Conservation (phyloP, 2,113 vertebrate genomes). For the Brachypteracias leptosomus region DNA sequence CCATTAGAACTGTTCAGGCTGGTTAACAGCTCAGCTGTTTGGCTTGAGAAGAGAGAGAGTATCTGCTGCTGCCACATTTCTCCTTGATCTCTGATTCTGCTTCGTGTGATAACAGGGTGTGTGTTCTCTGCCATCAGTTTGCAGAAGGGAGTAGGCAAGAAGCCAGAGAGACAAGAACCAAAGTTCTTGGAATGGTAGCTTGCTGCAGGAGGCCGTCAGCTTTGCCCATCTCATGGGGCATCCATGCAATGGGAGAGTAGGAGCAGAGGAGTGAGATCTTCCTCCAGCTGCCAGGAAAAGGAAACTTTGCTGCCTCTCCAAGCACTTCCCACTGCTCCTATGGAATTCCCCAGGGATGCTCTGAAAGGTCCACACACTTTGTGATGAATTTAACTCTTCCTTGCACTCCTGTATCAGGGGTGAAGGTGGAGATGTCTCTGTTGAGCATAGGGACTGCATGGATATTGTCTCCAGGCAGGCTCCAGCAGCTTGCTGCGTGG, state of each 20-base stretch:
- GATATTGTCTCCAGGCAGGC: not conserved
- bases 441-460: not conserved
- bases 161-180: not conserved
- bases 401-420: rapidly evolving
- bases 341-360: not conserved
- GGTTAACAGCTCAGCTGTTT: constrained; percentile 38
- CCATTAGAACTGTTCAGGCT: not conserved
- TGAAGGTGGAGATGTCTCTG: not conserved
- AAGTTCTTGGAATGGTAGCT: not conserved
- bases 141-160: not conserved
- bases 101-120: constrained; percentile 3
- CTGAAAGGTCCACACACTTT: not conserved
- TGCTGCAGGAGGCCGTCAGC: not conserved
- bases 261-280: not conserved
- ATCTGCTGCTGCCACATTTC: not conserved
- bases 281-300: not conserved
- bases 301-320: not conserved
- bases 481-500: rapidly evolving
- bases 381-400: not conserved
- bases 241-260: not conserved
- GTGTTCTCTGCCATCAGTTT: not conserved
- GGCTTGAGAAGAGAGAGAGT: constrained; percentile 44
- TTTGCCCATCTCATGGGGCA: rapidly evolving
- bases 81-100: constrained; percentile 40
- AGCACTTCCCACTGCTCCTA: not conserved